phyloP scores from a whole-genome alignment of 2,113 vertebrate species.

The Brachyistius frenatus region DNA sequence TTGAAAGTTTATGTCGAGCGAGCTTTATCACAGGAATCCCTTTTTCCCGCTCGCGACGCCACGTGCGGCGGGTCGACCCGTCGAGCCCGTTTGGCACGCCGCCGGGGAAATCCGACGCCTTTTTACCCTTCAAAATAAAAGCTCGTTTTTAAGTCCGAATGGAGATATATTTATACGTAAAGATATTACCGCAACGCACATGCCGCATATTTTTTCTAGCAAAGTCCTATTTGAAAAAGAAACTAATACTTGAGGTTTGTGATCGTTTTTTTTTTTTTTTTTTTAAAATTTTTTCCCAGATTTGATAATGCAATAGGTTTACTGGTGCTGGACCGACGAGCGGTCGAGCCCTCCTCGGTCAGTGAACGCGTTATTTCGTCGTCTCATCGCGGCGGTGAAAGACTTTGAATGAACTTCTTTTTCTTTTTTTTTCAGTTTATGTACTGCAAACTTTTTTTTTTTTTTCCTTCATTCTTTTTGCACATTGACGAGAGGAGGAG shows the following conservation, averaged over 20 bases:
- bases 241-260: neutral
- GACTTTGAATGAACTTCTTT: too few relatives aligned
- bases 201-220: slow-evolving; percentile 82
- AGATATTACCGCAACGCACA: slow-evolving; percentile 81
- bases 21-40: too few relatives aligned
- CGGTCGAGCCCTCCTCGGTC: slow-evolving; percentile 29
- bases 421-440: too few relatives aligned
- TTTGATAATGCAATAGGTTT: too few relatives aligned
- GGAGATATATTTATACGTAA: slow-evolving; percentile 89
- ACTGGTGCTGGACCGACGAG: too few relatives aligned
- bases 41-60: too few relatives aligned
- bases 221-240: slow-evolving; percentile 61
- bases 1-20: too few relatives aligned
- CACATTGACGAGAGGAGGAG: slow-evolving; percentile 36
- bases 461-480: neutral
- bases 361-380: slow-evolving; percentile 8
- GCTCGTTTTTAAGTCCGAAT: slow-evolving; percentile 80
- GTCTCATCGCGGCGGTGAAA: slow-evolving; percentile 22
- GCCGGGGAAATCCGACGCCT: slow-evolving; percentile 55
- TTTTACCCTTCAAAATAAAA: slow-evolving; percentile 60
- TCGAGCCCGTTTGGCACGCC: too few relatives aligned
- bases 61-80: too few relatives aligned
- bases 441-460: too few relatives aligned
- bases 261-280: slow-evolving; percentile 35
- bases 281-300: too few relatives aligned